A percentile compares a stretch with the other conserved stretches of the same genome.
Conservation (phyloP, 2,888 invertebrate species). For the Trisateles emortualis region DNA sequence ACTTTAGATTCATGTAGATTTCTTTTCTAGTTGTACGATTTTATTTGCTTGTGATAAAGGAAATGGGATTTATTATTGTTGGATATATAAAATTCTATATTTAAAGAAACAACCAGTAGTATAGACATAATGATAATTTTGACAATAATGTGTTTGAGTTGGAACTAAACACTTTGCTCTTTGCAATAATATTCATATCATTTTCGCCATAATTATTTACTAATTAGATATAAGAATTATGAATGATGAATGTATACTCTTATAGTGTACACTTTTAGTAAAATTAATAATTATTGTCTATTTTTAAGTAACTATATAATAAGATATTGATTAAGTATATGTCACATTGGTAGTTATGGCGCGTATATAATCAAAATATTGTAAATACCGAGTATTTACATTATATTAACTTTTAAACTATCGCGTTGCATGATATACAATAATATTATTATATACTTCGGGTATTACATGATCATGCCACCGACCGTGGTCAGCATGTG, state of each 20-base stretch:
- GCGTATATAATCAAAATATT: too few relatives aligned
- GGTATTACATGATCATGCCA: background rate
- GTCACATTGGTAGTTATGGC: background rate
- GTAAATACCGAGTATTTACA: too few relatives aligned
- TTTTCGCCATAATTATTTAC: slow-evolving; percentile 36
- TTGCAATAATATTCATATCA: slow-evolving; percentile 60
- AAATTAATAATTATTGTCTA: slow-evolving; percentile 2
- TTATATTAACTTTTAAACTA: too few relatives aligned
- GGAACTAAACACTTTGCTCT: slow-evolving; percentile 36
- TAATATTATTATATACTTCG: too few relatives aligned
- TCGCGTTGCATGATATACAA: too few relatives aligned
- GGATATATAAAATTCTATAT: slow-evolving; percentile 6
- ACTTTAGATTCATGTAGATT: too few relatives aligned
- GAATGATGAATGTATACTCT: background rate
- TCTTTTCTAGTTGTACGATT: too few relatives aligned
- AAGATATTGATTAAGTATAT: background rate
- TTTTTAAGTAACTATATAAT: background rate
- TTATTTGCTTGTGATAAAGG: background rate
- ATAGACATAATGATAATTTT: slow-evolving; percentile 27
- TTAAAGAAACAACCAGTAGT: slow-evolving; percentile 1
- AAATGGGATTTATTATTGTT: background rate
- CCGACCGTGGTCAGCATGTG: too few relatives aligned
- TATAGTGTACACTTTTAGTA: slow-evolving; percentile 21
- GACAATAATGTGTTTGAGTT: slow-evolving; percentile 57
- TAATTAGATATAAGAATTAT: slow-evolving; percentile 39